These are phyloP conservation scores for Gymnoscopelus microlampas DNA, from an alignment of 2,797 vertebrate genomes.

Conservation along the genomic window DNA sequence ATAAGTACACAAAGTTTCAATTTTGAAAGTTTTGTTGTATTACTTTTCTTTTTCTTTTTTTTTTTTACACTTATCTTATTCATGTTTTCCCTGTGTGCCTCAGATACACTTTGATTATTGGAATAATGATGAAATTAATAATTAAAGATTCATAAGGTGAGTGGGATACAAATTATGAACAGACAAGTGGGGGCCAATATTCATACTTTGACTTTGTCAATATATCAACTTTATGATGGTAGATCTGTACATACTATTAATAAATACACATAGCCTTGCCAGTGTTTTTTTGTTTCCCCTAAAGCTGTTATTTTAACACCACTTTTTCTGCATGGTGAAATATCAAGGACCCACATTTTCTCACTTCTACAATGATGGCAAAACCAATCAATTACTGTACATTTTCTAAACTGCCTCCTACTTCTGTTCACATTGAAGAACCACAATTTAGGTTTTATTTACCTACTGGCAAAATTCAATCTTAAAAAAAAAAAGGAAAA, in stretches of 20 bases:
- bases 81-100: conserved; percentile 84
- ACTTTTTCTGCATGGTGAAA: neutral
- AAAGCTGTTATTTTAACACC: neutral
- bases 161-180: conserved; percentile 51
- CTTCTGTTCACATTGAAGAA: too few species aligned
- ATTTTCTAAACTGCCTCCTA: too few species aligned
- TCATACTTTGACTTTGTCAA: conserved; percentile 74
- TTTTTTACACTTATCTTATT: conserved; percentile 74
- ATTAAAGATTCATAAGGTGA: conserved; percentile 54
- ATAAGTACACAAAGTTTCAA: conserved; percentile 42
- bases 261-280: conserved; percentile 76
- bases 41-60: conserved; percentile 22
- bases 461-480: too few species aligned
- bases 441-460: too few species aligned
- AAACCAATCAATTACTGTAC: too few species aligned
- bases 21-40: conserved; percentile 56
- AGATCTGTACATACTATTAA: conserved; percentile 82
- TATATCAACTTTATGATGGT: conserved; percentile 75
- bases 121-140: conserved; percentile 64
- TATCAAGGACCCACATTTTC: neutral
- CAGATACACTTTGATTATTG: conserved; percentile 82
- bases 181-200: conserved; percentile 72
- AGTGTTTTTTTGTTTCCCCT: conserved; percentile 44
- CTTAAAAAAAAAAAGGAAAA: too few species aligned
- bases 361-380: too few species aligned